A percentile compares a stretch with the other conserved stretches of the same genome.
Conservation (phyloP, 1,140 invertebrate species). For the Lucilia cuprina region DNA sequence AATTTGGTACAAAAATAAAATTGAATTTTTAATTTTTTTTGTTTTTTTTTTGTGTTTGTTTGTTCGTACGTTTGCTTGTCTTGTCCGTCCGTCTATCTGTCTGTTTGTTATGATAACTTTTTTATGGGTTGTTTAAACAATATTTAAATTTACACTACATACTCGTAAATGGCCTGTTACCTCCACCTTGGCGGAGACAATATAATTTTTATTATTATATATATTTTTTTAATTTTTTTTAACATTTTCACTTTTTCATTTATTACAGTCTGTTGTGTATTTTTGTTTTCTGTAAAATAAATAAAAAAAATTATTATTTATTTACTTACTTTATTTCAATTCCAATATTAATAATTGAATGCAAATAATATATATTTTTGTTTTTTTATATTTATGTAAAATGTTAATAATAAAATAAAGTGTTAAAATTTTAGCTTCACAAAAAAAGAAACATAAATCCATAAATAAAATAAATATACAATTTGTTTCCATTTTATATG, state of each 20-base stretch:
- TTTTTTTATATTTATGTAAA: too few relatives aligned
- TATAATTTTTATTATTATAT: background rate
- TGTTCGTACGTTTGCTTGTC: background rate
- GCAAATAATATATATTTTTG: background rate
- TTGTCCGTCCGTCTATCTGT: background rate
- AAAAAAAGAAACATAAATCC: background rate
- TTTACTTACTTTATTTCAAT: background rate
- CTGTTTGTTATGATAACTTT: slow-evolving; percentile 3
- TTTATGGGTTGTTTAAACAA: slow-evolving; percentile 2
- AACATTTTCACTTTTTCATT: background rate
- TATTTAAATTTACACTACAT: slow-evolving; percentile 4
- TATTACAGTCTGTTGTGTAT: background rate
- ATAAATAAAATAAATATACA: background rate
- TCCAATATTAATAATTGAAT: slow-evolving; percentile 6
- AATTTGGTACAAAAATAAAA: slow-evolving; percentile 1
- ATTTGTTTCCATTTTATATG: too few relatives aligned
- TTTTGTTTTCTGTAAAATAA: background rate
- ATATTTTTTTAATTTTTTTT: background rate
- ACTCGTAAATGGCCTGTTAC: background rate
- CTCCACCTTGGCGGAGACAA: background rate
- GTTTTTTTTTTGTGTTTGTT: background rate
- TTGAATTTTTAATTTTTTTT: background rate
- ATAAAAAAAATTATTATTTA: background rate
- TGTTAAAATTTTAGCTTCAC: background rate
- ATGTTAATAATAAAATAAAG: background rate